Evolutionary conservation across 1,140 invertebrate genomes (phyloP).

Genomic region (Gonioctena quinquepunctata): DNA sequence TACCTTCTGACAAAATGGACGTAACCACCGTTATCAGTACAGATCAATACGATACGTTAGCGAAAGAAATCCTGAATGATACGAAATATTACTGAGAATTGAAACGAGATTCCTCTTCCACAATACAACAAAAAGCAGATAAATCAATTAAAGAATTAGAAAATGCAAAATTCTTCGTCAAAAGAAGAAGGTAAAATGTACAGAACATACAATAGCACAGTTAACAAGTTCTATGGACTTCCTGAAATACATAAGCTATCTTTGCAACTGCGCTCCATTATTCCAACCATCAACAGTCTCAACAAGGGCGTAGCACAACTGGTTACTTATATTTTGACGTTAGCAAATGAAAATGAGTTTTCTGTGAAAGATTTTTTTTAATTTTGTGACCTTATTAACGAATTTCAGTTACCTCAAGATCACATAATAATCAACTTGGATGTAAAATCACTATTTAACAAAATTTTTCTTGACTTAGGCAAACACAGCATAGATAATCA

Average conservation of each 20-base stretch:
- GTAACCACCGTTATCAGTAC: background rate
- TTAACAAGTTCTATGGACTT: background rate
- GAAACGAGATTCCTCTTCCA: background rate
- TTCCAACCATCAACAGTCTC: background rate
- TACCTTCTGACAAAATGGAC: constrained; percentile 2
- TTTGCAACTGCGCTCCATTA: background rate
- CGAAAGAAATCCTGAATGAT: background rate
- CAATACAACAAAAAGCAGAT: background rate
- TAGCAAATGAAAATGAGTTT: background rate
- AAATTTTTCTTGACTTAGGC: no score
- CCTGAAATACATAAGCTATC: background rate
- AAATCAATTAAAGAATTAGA: background rate
- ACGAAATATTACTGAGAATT: background rate
- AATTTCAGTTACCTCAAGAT: no score
- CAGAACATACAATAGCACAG: background rate
- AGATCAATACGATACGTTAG: background rate
- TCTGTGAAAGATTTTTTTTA: background rate
- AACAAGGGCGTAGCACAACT: background rate
- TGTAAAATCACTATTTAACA: no score
- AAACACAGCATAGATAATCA: no score
- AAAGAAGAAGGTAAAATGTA: background rate
- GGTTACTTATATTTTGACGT: background rate
- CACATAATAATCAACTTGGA: no score
- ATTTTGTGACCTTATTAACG: background rate
- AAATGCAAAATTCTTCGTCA: background rate